Conservation (phyloP, 2,113 vertebrate genomes). For the Rhombomys opimus region DNA sequence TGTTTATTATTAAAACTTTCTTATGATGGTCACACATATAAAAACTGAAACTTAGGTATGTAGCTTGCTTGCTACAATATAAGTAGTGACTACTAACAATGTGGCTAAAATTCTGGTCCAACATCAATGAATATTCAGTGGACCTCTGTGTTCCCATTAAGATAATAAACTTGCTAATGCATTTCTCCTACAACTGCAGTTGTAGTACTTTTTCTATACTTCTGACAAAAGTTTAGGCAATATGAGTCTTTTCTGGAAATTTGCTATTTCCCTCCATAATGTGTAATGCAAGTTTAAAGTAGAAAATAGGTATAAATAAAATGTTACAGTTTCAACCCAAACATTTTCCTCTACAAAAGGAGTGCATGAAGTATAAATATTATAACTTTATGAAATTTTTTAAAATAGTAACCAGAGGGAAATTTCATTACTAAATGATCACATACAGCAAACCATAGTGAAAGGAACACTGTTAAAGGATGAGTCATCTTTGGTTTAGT, state of each 20-base stretch:
- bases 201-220: background rate
- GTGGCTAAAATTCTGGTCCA: background rate
- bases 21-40: background rate
- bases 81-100: background rate
- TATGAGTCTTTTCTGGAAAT: background rate
- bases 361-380: background rate
- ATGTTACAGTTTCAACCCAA: constrained; percentile 11
- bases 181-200: background rate
- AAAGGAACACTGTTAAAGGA: background rate
- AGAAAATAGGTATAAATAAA: constrained; percentile 43
- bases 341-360: constrained; percentile 1
- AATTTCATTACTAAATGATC: background rate
- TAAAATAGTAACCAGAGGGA: background rate
- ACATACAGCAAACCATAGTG: fast-evolving
- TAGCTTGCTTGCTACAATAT: background rate
- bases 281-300: background rate
- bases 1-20: background rate
- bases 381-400: constrained; percentile 5
- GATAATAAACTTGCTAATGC: background rate
- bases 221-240: background rate
- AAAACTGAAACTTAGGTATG: background rate
- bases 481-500: background rate
- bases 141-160: background rate
- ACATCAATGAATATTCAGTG: background rate
- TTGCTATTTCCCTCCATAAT: background rate